Evolutionary conservation across 2,888 invertebrate species (phyloP).

Genomic region (Hecatera dysodea): DNA sequence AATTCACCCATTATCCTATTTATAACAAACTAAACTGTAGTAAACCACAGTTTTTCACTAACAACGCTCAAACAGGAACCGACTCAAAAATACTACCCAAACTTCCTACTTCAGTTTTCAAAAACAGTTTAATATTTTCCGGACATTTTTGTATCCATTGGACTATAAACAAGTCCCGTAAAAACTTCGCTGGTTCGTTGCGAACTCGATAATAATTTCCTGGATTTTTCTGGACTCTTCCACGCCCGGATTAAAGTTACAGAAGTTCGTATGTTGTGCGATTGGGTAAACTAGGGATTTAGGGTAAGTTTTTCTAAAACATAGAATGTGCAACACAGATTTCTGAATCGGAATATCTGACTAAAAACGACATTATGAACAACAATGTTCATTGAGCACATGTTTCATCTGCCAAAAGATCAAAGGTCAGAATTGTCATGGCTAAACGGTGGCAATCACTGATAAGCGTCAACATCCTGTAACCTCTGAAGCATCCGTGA

Average conservation of each 20-base stretch:
- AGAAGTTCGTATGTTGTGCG: slow-evolving; percentile 25
- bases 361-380: too few relatives aligned
- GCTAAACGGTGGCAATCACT: too few relatives aligned
- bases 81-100: slow-evolving; percentile 21
- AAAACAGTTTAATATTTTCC: slow-evolving; percentile 50
- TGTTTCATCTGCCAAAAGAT: too few relatives aligned
- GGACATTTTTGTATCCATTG: slow-evolving; percentile 34
- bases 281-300: slow-evolving; percentile 1
- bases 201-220: slow-evolving; percentile 54
- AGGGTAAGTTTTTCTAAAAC: not conserved
- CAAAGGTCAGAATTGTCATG: too few relatives aligned
- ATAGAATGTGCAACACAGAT: not conserved
- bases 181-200: slow-evolving; percentile 45
- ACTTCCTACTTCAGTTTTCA: slow-evolving; percentile 39
- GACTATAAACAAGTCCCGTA: slow-evolving; percentile 42
- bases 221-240: slow-evolving; percentile 45
- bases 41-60: not conserved
- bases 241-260: slow-evolving; percentile 36
- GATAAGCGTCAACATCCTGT: too few relatives aligned
- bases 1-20: not conserved
- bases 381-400: too few relatives aligned
- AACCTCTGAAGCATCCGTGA: too few relatives aligned
- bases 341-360: too few relatives aligned
- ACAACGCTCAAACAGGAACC: slow-evolving; percentile 18
- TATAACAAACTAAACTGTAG: slow-evolving; percentile 8